Base-by-base conservation (phyloP, 2,113 vertebrate species). In the Nycticryphes semicollaris region DNA sequence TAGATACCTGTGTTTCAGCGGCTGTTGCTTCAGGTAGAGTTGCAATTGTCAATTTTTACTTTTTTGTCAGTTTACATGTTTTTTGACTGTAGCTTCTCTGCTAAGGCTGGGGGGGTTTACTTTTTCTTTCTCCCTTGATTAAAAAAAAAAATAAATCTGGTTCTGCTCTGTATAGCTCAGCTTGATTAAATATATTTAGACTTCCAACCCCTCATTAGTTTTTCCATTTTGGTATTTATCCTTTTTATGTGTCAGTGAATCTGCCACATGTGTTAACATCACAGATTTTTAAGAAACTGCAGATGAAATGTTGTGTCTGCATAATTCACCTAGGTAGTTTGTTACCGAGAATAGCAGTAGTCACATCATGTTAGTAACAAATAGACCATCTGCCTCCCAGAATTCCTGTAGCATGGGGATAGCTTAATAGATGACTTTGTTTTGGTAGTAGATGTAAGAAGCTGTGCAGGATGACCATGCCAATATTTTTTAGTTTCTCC, bases 351-450 rank as follows among this genome's bases (percentile, higher is more conserved):
- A 48, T 39, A 53, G 0, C 1, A 74, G 31, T 15, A 43, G 62
- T 84, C 31, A 1, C 39, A 79, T 81, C 68, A 25, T 63, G 35
- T 51, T 92, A 90, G 67, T 93, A 94, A 90, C 41, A 80, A 79
- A 93, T 35, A 54, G 35, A 59, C 64, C 77, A 62, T 87, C 84
- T 94, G 92, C 81, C 57, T 96, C 74, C 54, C 79, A 69, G 59
- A 85, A 21, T 81, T 83, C 51, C 31, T 96, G 53, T 60, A 67
- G 66, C 72, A 57, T 33, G 25, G 23, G 64, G 79, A 9, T 60
- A 43, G 66, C 60, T 91, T 74, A 80, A 56, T 82, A 56, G 74
- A 67, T 90, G 33, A 51, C 11, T 92, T 94, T 47, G 25, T 63
- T 37, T 66, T 56, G 5, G 0, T 22, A 31, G 39, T 18, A 37